Evolutionary conservation across 2,113 vertebrate species (phyloP).

Genomic region (Dasyurus viverrinus): DNA sequence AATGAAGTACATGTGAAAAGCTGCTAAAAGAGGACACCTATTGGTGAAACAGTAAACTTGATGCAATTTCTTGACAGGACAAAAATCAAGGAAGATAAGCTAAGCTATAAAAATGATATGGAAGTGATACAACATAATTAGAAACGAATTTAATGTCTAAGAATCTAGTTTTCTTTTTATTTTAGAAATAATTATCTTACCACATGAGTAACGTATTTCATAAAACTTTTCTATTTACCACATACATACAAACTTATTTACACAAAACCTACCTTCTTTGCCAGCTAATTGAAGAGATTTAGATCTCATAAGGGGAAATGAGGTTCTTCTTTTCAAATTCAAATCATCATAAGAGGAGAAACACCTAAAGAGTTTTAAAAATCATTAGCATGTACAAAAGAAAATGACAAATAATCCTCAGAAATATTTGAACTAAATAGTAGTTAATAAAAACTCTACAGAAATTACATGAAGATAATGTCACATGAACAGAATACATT

Average conservation of each 20-base stretch:
- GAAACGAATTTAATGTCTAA: conserved; percentile 15
- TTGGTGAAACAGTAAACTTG: conserved; percentile 47
- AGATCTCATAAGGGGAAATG: conserved; percentile 95
- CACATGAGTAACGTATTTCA: neutral
- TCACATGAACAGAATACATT: neutral
- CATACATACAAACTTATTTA: conserved; percentile 10
- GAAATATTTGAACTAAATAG: neutral
- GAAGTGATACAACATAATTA: conserved; percentile 44
- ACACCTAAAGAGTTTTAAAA: conserved; percentile 85
- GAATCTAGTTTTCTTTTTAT: neutral
- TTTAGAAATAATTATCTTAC: conserved; percentile 6
- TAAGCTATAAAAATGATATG: conserved; percentile 40
- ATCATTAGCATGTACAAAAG: conserved; percentile 41
- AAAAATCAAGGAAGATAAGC: neutral
- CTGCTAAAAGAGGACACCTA: conserved; percentile 38
- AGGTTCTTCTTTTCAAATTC: conserved; percentile 95
- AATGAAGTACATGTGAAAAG: conserved; percentile 79
- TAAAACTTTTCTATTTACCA: neutral
- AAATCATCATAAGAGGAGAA: conserved; percentile 98
- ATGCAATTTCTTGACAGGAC: conserved; percentile 41
- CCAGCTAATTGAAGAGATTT: conserved; percentile 95
- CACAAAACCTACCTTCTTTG: conserved; percentile 90
- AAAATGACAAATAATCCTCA: conserved; percentile 24
- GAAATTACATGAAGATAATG: neutral
- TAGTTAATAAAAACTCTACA: conserved; percentile 19